Percentiles rank a stretch among this genome's conserved stretches.
phyloP scores from a whole-genome alignment of 2,113 vertebrate species.

The Corydoras maculifer region DNA sequence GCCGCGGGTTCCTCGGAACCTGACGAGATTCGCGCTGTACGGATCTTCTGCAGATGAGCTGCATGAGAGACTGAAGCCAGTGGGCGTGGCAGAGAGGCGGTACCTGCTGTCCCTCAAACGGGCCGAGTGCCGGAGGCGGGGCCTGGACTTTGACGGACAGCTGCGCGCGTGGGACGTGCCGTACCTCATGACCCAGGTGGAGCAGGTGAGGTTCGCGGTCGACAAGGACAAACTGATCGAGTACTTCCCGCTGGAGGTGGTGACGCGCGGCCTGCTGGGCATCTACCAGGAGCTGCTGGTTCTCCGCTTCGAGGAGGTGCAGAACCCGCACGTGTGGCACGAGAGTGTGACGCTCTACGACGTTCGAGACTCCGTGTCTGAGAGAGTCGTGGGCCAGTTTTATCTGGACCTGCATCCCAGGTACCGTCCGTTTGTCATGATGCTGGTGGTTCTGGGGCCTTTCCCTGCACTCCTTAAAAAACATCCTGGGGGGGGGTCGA shows the following conservation, averaged over 20 bases:
- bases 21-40: background rate
- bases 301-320: conserved; percentile 74
- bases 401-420: conserved; percentile 91
- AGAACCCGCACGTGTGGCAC: conserved; percentile 78
- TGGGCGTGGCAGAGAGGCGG: conserved; percentile 76
- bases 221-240: conserved; percentile 90
- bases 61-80: conserved; percentile 73
- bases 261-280: conserved; percentile 78
- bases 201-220: conserved; percentile 83
- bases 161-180: conserved; percentile 90
- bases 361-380: conserved; percentile 70
- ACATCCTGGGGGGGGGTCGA: too few relatives aligned
- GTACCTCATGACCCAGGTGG: conserved; percentile 89
- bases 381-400: conserved; percentile 83
- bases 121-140: conserved; percentile 77
- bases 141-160: conserved; percentile 71
- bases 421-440: conserved; percentile 53
- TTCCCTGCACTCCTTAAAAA: too few relatives aligned
- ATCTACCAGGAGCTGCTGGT: conserved; percentile 90
- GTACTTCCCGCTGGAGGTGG: conserved; percentile 85
- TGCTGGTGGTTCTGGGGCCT: too few relatives aligned
- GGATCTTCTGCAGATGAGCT: conserved; percentile 66
- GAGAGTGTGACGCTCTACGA: conserved; percentile 76
- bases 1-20: background rate
- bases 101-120: conserved; percentile 82